Evolutionary conservation across 2,113 vertebrate species (phyloP), one percentile per base, ranked within the genome.

Genomic region (Copsychus sechellarum): DNA sequence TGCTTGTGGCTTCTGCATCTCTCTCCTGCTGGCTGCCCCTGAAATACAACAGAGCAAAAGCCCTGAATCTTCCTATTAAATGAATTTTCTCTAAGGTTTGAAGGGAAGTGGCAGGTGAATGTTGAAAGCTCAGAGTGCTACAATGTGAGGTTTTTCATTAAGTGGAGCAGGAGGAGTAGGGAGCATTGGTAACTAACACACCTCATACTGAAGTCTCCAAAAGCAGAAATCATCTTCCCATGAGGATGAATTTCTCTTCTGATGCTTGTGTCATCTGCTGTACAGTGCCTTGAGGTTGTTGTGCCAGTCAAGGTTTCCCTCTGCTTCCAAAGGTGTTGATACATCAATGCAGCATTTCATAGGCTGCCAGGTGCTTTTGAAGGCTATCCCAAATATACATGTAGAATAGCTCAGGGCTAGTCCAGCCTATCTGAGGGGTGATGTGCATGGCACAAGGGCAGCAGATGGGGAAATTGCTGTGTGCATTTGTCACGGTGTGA

Each of bases 101-200:
- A 74, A 72, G 48, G 25, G 21, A 79, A 69, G 24, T 40, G 40
- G 14, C 22, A 36, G 50, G 17, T 6, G 31, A 76, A 45, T 14
- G 5, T 7, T 50, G 36, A 64, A 43, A 85, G 19, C 25, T 84
- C 14, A 10, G 43, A 40, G 53, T 10, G 8, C 10, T 58, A 22
- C 19, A 21, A 17, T 5, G 7, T n/a, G 34, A 43, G 33, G 1
- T 3, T 56, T 25, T 47, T 74, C 0, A 0, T 50, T 34, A 29
- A 43, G 50, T 42, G 28, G 12, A 19, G 7, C 3, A 1, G n/a
- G 17, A 87, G 61, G 18, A 47, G 17, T 29, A n/a, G 78, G n/a
- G 36, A 64, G 34, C 3, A 0, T 24, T 80, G 53, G 20, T 28
- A 53, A 28, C 5, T 5, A 51, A 19, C 25, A 38, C 10, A 17